Evolutionary conservation across 2,888 invertebrate species (phyloP), one percentile per base, ranked within the genome.

Genomic region (Orthosia incerta): DNA sequence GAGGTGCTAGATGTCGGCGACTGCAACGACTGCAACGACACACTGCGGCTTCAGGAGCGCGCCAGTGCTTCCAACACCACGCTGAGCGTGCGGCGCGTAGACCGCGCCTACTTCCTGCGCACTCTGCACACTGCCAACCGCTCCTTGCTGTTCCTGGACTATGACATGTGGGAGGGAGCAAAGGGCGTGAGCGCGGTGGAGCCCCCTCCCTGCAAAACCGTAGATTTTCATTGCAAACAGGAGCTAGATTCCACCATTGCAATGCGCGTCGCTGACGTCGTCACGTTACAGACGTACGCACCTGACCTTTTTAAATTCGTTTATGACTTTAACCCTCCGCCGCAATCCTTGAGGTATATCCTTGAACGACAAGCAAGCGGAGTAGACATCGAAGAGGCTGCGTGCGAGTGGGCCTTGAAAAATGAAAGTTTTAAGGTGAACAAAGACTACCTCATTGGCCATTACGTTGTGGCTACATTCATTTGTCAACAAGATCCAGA

Each of bases 121-220:
- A 16, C 15, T 0, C 9, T 80, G 31, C 16, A 46, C 1, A 16
- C 23, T 31, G 57, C 57, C 7, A 63, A 79, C 45, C 48, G 50
- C 45, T 86, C 86, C 11, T 80, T 86, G 39, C 57, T 86, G 20
- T 86, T 83, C 46, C 18, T 86, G 3, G 86, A 86, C 51, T 86
- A 73, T 23, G 85, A 86, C 50, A 79, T 86, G 39, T 86, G 87
- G 87, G 0, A 46, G 1, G 55, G 12, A 11, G 23, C 15, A 3
- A 4, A 23, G 1, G 12, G n/a, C n/a, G 71, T 86, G 0, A 60
- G 31, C 9, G 20, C 15, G 5, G 76, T 82, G 31, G 80, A 83
- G 31, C 66, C 78, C 45, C 83, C 83, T 0, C 80, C 74, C 4
- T 85, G 82, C 50, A 48, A 15, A 11, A 2, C 64, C 0, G 39